Conservation (phyloP, 2,888 invertebrate genomes). For the Trachelus tabidus region DNA sequence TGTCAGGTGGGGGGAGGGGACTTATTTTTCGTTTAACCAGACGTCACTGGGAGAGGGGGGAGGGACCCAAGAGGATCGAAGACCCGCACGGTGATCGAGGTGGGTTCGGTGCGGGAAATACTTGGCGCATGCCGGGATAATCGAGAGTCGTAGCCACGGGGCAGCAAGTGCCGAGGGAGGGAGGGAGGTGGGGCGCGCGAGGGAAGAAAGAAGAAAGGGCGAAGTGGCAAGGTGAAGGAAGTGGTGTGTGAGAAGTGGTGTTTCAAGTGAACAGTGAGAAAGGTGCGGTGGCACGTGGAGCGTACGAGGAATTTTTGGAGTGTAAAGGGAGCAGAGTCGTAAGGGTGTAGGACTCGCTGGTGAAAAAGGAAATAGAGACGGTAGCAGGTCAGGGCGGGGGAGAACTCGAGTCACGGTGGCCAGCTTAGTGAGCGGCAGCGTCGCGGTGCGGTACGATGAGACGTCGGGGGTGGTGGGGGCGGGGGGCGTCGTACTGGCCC, state of each 20-base stretch:
- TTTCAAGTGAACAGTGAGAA: constrained; percentile 17
- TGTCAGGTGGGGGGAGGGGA: background rate
- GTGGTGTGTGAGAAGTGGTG: constrained; percentile 20
- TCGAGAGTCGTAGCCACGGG: background rate
- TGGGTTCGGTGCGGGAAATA: constrained; percentile 11
- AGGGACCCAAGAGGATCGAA: background rate
- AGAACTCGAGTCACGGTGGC: constrained; percentile 54
- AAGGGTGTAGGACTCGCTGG: background rate
- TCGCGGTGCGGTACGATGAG: constrained; percentile 64
- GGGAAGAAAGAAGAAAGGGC: constrained; percentile 1
- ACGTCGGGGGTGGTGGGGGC: constrained; percentile 69
- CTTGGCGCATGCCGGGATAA: background rate
- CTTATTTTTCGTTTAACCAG: background rate
- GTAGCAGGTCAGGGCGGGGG: constrained; percentile 10
- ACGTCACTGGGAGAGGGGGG: background rate
- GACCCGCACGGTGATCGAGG: constrained; percentile 1
- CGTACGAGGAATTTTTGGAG: background rate
- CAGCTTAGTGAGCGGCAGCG: constrained; percentile 61
- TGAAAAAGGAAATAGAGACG: background rate
- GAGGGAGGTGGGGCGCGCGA: background rate
- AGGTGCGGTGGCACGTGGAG: background rate
- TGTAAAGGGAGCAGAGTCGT: background rate
- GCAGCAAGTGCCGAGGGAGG: background rate
- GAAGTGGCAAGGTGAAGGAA: constrained; percentile 3
- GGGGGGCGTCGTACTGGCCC: constrained; percentile 58